Evolutionary conservation across 1,140 invertebrate genomes (phyloP), one percentile per base, ranked within the genome.

Genomic region (Bombus breviceps): DNA sequence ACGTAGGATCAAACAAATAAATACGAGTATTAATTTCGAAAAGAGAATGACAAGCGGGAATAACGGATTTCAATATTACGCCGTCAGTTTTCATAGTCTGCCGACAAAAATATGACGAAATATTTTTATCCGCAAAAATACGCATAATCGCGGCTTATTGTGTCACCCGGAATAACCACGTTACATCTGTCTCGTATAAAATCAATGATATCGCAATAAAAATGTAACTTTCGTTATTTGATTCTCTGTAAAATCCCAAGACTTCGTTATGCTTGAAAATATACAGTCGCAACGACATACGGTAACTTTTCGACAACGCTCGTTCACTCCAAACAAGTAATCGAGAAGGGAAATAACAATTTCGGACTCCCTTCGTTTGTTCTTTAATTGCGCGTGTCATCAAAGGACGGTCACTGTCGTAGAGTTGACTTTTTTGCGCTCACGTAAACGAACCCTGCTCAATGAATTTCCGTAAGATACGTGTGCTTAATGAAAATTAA

Each of bases 401-500:
- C 62, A 80, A 80, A 25, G 76, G 22, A 37, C 53, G 32, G 13
- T 15, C 25, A 4, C 15, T 39, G 28, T 32, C 12, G 28, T 53
- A 18, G 41, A 37, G 25, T 25, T 25, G 12, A 68, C 34, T 68
- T 47, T 77, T 77, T 77, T 68, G 18, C 41, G 18, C 18, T 28
- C 25, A 6, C 10, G 41, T 53, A 75, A 75, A 64, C n/a, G 34
- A 74, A 22, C 57, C 13, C 28, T 13, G 28, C 15, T 32, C 53
- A 32, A 76, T 34, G 73, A n/a, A n/a, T 62, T 62, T 62, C 12
- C 59, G 12, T 62, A n/a, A n/a, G 28, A 62, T 41, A 71, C 77
- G 77, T 68, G 85, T 76, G 72, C 80, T 80, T 85, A 88, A 91
- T 89, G 82, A 82, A 91, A 91, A 91, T 88, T 81, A 91, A 90